Percentiles rank a stretch among this genome's conserved stretches.
phyloP scores from a whole-genome alignment of 2,888 invertebrate species.

The Hypselothyrea guttata region DNA sequence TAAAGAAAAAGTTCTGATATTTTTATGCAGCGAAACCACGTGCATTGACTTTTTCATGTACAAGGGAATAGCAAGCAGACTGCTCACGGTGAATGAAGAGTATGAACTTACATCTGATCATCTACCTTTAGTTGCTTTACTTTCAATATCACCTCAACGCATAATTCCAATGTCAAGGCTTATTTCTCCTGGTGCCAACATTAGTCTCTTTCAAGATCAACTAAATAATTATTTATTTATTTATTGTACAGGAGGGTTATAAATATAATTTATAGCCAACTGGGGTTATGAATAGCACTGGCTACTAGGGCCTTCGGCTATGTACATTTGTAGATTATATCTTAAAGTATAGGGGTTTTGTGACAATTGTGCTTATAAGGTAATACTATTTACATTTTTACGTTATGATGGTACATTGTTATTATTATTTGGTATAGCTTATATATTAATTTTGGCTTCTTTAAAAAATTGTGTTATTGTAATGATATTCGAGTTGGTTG shows the following conservation, averaged over 20 bases:
- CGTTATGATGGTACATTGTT: background rate
- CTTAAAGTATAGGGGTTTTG: background rate
- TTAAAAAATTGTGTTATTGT: background rate
- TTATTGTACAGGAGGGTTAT: background rate
- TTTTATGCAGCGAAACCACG: no score
- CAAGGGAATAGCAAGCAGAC: no score
- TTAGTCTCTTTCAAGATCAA: no score
- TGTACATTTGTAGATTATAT: conserved; percentile 1
- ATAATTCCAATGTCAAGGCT: no score
- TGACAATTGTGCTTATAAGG: background rate
- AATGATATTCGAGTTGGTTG: conserved; percentile 2
- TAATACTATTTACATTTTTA: conserved; percentile 1
- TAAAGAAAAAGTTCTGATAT: no score
- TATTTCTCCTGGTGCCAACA: no score
- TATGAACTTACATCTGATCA: no score
- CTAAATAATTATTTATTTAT: no score
- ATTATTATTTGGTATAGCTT: background rate
- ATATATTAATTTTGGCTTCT: background rate
- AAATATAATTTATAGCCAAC: conserved; percentile 2
- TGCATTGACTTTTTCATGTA: no score
- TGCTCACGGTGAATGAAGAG: no score
- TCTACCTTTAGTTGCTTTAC: no score
- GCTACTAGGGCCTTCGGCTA: conserved; percentile 4
- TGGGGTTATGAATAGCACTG: conserved; percentile 1
- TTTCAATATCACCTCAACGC: no score